Base-by-base conservation (phyloP, 2,797 vertebrate genomes). In the Lagodon rhomboides region DNA sequence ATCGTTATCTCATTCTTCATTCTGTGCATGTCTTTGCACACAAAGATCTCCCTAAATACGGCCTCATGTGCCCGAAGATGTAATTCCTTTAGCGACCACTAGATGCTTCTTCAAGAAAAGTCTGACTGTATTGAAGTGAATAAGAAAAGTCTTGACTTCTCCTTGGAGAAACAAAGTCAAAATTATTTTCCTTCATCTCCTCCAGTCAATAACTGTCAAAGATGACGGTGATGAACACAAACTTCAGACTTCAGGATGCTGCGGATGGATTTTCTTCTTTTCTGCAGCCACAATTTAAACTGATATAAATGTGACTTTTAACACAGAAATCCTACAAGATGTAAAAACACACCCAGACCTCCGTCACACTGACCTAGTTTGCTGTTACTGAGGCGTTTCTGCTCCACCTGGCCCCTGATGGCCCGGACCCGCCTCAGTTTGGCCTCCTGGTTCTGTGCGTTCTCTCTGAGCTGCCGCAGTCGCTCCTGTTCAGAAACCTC, bases 381-480 rank as follows among this genome's bases (percentile, higher is more conserved):
- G 72, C 96, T 96, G 85, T 98, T 98, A 93, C 95, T 97, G 43
- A 97, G 94, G 23, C 97, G 95, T 86, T 98, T 99, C 92, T 97
- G 96, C 60, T 99, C 98, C 92, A 99, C 97, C 0, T 97, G 97
- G 79, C 97, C 97, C 89, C 96, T 97, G 9, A 98, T 93, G 0
- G 97, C 97, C 72, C 97, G 95, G 51, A 99, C 97, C 87, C 96
- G 96, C 25, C 96, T 93, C 12, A 99, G 95, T 75, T 98, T 98
- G 58, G 97, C 96, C 91, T 99, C 98, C 93, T 99, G 98, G 90
- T 94, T 97, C 80, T 97, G 96, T 0, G 97, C 97, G 61, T 98
- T 97, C 72, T 98, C 97, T 51, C 94, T 90, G 16, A 99, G 94
- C 77, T 95, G 90, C 62, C 90, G 96, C 12, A 99, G 95, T 12